Evolutionary conservation across 53 echinoderm and acorn worm species (phyloP).

Genomic region (Patiria pectinifera): DNA sequence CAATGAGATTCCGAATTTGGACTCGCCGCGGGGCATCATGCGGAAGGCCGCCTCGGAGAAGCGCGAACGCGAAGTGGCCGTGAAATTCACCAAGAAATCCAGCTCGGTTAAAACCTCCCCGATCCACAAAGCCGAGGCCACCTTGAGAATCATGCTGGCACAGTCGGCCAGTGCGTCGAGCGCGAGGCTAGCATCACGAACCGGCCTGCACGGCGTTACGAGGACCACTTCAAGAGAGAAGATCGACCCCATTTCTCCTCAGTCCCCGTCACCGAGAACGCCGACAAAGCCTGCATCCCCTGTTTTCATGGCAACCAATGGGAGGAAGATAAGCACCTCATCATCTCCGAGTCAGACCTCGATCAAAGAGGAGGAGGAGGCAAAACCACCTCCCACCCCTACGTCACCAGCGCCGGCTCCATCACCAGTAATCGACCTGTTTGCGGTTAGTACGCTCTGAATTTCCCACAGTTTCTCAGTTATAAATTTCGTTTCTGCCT

Average conservation of each 20-base stretch:
- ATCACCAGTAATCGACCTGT: conserved; percentile 69
- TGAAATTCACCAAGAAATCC: conserved; percentile 55
- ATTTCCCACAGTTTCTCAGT: neutral
- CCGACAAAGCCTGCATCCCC: neutral
- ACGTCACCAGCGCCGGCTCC: conserved; percentile 55
- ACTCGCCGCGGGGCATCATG: conserved; percentile 27
- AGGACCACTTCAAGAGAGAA: conserved; percentile 48
- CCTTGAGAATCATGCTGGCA: conserved; percentile 77
- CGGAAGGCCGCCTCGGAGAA: conserved; percentile 83
- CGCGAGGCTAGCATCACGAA: conserved; percentile 20
- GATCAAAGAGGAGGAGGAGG: conserved; percentile 67
- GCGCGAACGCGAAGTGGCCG: conserved; percentile 69
- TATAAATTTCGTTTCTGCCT: neutral
- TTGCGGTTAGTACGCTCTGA: conserved; percentile 72
- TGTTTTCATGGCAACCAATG: neutral
- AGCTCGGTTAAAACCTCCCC: conserved; percentile 46
- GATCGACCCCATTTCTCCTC: conserved; percentile 40
- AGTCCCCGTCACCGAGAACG: neutral
- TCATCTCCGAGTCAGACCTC: conserved; percentile 35
- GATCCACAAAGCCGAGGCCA: conserved; percentile 70
- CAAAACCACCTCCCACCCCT: conserved; percentile 52
- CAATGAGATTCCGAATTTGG: neutral
- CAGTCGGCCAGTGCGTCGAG: conserved; percentile 64
- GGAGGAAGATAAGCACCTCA: conserved; percentile 52
- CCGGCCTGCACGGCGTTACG: conserved; percentile 10